phyloP scores from a whole-genome alignment of 2,888 invertebrate species.

The Holacanthella duospinosa region DNA sequence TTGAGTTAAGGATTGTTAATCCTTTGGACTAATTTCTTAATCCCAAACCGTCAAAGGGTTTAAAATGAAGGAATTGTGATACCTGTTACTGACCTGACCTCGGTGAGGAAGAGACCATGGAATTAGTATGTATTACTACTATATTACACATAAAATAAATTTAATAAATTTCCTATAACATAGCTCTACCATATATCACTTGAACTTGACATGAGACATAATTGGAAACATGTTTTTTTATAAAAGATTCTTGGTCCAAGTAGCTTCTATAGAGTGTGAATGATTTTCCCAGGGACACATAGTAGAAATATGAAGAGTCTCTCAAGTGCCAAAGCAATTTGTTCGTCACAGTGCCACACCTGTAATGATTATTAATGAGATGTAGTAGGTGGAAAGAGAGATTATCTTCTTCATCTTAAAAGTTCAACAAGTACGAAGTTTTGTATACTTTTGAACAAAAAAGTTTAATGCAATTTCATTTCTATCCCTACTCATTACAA shows the following conservation, averaged over 20 bases:
- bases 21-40: too few species aligned
- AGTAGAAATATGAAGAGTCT: not conserved
- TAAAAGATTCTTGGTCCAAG: too few species aligned
- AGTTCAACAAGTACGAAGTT: not conserved
- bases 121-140: too few species aligned
- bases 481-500: not conserved
- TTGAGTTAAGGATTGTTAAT: too few species aligned
- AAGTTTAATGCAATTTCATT: not conserved
- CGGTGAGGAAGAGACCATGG: too few species aligned
- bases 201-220: too few species aligned
- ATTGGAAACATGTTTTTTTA: too few species aligned
- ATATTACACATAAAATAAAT: too few species aligned
- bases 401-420: not conserved
- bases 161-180: too few species aligned
- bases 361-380: not conserved
- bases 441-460: not conserved
- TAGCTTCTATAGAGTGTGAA: too few species aligned
- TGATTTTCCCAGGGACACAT: slow-evolving; percentile 1
- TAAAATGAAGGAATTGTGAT: too few species aligned
- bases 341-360: not conserved
- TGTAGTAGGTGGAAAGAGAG: not conserved
- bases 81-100: not conserved
- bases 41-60: not conserved
- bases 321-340: not conserved
- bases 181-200: too few species aligned